A percentile compares a stretch with the other conserved stretches of the same genome.
Conservation (phyloP, 1,140 invertebrate genomes). For the Drosophila navojoa region DNA sequence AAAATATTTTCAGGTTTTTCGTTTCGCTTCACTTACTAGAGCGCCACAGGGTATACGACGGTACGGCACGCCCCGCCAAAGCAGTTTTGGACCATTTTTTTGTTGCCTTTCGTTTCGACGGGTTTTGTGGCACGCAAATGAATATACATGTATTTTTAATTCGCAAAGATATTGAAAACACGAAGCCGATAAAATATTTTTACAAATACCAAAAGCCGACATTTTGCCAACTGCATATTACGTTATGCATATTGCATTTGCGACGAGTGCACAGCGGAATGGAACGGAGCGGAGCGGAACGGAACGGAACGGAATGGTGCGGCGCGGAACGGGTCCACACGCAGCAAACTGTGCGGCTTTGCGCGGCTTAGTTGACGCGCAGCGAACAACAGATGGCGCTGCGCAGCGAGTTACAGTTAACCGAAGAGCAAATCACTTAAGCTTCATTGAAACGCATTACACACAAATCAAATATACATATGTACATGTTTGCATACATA, state of each 20-base stretch:
- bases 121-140: background rate
- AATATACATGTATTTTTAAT: slow-evolving; percentile 19
- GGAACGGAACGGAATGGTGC: no score
- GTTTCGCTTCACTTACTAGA: background rate
- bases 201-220: slow-evolving; percentile 68
- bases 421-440: no score
- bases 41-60: background rate
- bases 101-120: no score
- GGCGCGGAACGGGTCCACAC: no score
- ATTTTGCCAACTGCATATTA: slow-evolving; percentile 72
- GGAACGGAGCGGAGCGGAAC: no score
- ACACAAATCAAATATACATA: no score
- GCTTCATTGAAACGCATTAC: no score
- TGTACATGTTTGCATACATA: no score
- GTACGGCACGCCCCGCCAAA: background rate
- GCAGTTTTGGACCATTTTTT: background rate
- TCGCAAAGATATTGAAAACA: slow-evolving; percentile 52
- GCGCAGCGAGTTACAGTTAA: background rate
- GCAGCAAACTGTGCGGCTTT: slow-evolving; percentile 1
- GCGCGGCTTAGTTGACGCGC: slow-evolving; percentile 1
- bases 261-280: slow-evolving; percentile 3
- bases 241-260: slow-evolving; percentile 71
- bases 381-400: slow-evolving; percentile 8
- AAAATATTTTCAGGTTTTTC: background rate
- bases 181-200: slow-evolving; percentile 62